A percentile compares a stretch with the other conserved stretches of the same genome.
Conservation (phyloP, 2,113 vertebrate species). For the Brachyhypopomus occidentalis region DNA sequence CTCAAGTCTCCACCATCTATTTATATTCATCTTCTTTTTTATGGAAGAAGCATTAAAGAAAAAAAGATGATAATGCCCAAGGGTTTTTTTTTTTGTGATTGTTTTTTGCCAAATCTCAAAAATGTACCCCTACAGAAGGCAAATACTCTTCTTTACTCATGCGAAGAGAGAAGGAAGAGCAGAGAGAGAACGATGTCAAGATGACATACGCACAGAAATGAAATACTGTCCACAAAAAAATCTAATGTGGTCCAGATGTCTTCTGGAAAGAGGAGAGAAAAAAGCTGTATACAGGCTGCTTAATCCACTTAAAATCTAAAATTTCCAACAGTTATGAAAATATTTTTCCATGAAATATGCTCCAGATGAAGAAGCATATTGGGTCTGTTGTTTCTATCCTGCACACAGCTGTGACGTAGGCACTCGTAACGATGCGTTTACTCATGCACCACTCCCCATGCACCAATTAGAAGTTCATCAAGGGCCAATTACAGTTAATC, state of each 20-base stretch:
- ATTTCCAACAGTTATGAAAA: slow-evolving; percentile 75
- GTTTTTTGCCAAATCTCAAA: slow-evolving; percentile 8
- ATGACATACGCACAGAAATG: slow-evolving; percentile 63
- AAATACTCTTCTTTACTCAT: not conserved
- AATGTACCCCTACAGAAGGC: not conserved
- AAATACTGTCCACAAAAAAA: slow-evolving; percentile 58
- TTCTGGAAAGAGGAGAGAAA: slow-evolving; percentile 34
- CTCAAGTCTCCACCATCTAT: slow-evolving; percentile 52
- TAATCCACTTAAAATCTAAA: slow-evolving; percentile 72
- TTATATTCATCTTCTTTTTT: slow-evolving; percentile 54
- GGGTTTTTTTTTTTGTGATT: not conserved
- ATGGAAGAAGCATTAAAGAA: slow-evolving; percentile 29
- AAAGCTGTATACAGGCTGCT: slow-evolving; percentile 57
- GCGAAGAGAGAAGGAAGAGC: not conserved
- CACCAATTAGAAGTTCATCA: slow-evolving; percentile 12
- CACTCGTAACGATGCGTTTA: slow-evolving; percentile 29
- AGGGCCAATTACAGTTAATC: slow-evolving; percentile 6
- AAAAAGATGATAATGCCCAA: slow-evolving; percentile 17
- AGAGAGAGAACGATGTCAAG: slow-evolving; percentile 53
- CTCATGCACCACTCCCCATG: not conserved
- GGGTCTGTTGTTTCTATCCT: slow-evolving; percentile 52
- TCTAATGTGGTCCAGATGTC: slow-evolving; percentile 70
- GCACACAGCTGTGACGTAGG: slow-evolving; percentile 54
- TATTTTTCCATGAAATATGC: slow-evolving; percentile 69
- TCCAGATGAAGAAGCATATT: slow-evolving; percentile 66